These are phyloP conservation scores for Lepeophtheirus nordmannii DNA, from an alignment of 2,888 invertebrate genomes.

Conservation along the genomic window DNA sequence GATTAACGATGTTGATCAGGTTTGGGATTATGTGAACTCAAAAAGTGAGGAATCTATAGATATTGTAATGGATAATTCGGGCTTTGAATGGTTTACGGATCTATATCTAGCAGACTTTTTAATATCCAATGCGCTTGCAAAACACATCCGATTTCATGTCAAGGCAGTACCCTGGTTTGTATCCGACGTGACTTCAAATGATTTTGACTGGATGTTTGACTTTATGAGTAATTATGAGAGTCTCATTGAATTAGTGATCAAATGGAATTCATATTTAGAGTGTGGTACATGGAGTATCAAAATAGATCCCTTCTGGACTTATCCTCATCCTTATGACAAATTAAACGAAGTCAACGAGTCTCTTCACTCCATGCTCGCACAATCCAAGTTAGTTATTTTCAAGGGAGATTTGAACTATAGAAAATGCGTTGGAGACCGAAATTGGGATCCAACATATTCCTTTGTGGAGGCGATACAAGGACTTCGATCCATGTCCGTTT, in stretches of 20 bases:
- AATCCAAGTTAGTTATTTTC: constrained; percentile 56
- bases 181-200: constrained; percentile 62
- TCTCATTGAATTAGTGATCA: constrained; percentile 35
- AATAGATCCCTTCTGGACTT: constrained; percentile 38
- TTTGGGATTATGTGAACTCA: constrained; percentile 39
- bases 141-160: constrained; percentile 53
- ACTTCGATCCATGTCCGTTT: constrained; percentile 65
- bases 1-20: constrained; percentile 43
- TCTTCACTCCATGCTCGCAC: too few species aligned
- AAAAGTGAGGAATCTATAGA: constrained; percentile 20
- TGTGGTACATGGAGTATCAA: constrained; percentile 29
- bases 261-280: constrained; percentile 43
- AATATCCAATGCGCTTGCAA: constrained; percentile 43
- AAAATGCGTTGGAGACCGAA: constrained; percentile 71
- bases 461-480: constrained; percentile 52
- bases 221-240: constrained; percentile 30
- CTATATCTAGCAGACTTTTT: constrained; percentile 69
- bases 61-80: constrained; percentile 76
- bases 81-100: constrained; percentile 81
- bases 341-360: constrained; percentile 54
- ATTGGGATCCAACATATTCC: constrained; percentile 54
- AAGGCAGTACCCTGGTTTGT: constrained; percentile 91
- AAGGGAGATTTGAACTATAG: constrained; percentile 91
- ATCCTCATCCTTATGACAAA: constrained; percentile 42
- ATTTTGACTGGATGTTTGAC: constrained; percentile 56